Conservation (phyloP, 2,797 vertebrate species). For the Eutrigla gurnardus region DNA sequence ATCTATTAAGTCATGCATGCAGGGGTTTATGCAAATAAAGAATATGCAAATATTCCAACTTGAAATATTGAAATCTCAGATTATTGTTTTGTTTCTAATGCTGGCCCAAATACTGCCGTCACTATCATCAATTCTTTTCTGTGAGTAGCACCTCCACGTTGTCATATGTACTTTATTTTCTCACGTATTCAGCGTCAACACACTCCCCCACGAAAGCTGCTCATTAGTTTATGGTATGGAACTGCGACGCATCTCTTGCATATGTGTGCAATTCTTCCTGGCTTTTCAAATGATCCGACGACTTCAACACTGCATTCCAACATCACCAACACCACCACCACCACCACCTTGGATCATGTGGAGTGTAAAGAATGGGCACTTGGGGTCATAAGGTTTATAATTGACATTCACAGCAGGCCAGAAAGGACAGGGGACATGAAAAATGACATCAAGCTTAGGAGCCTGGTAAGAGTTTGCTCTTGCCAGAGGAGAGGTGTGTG, state of each 20-base stretch:
- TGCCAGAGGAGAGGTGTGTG: constrained; percentile 68
- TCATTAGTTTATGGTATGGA: constrained; percentile 2
- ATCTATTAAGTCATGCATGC: background rate
- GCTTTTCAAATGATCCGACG: background rate
- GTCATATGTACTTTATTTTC: background rate
- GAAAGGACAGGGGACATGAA: constrained; percentile 61
- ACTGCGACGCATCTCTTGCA: background rate
- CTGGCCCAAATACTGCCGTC: background rate
- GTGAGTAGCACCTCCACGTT: background rate
- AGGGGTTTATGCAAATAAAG: no score
- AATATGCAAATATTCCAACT: no score
- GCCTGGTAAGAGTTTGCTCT: constrained; percentile 68
- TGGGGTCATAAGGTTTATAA: constrained; percentile 52
- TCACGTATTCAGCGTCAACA: background rate
- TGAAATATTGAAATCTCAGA: background rate
- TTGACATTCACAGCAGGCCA: constrained; percentile 60
- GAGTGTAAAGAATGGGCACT: constrained; percentile 30
- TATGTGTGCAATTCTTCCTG: background rate
- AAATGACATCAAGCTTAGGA: constrained; percentile 58
- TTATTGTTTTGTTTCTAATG: background rate
- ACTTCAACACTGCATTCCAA: background rate
- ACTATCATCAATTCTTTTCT: background rate
- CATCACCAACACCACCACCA: background rate
- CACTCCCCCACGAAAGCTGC: background rate
- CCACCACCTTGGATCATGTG: background rate